These are phyloP conservation scores for Ruditapes philippinarum DNA, from an alignment of 1,140 invertebrate species.

Conservation along the genomic window DNA sequence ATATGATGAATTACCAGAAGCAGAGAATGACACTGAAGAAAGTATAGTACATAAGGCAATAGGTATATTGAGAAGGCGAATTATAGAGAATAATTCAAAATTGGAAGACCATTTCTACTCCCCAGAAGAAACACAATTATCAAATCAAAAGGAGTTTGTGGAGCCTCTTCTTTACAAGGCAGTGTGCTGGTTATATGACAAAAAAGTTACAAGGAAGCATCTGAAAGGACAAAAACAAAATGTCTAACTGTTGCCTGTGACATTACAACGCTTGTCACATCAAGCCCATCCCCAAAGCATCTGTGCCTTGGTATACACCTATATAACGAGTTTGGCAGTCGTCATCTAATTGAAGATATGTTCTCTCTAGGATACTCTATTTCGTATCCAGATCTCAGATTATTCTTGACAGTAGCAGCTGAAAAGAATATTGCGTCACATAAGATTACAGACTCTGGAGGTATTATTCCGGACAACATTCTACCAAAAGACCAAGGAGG, in stretches of 20 bases:
- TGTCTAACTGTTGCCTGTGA: neutral
- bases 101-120: too few species aligned
- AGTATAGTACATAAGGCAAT: too few species aligned
- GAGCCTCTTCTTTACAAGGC: too few species aligned
- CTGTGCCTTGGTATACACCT: neutral
- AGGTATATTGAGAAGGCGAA: too few species aligned
- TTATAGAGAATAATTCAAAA: too few species aligned
- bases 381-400: slow-evolving; percentile 40
- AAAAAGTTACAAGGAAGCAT: too few species aligned
- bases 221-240: neutral
- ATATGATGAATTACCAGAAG: too few species aligned
- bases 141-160: slow-evolving; percentile 4
- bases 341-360: slow-evolving; percentile 29
- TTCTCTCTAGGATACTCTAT: neutral
- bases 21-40: too few species aligned
- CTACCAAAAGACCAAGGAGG: too few species aligned
- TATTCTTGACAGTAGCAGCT: slow-evolving; percentile 6
- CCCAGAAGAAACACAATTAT: too few species aligned
- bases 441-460: neutral
- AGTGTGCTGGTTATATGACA: too few species aligned
- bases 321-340: slow-evolving; percentile 1
- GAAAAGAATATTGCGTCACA: neutral
- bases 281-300: neutral
- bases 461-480: too few species aligned
- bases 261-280: neutral